These are phyloP conservation scores for Hydrozoanthus tunicans DNA, from an alignment of 64 coral and sea anemone genomes.

Conservation along the genomic window DNA sequence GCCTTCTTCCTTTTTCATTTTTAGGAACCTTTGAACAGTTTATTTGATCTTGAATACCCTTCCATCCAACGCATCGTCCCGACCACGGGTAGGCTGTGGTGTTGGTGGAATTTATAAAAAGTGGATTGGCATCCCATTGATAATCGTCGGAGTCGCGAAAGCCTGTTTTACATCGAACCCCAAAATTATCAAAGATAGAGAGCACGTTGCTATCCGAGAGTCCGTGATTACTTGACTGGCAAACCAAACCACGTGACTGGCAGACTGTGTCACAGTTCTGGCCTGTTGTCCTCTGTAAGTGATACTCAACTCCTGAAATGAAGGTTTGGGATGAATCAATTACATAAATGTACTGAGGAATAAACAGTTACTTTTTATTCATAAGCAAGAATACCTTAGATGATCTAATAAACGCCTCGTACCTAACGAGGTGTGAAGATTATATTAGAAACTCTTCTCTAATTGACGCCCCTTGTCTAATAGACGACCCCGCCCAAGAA, in stretches of 20 bases:
- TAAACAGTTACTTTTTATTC: too few species aligned
- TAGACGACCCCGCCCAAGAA: too few species aligned
- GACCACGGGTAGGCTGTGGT: background rate
- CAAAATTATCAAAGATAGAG: conserved; percentile 11
- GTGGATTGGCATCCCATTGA: background rate
- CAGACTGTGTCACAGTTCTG: conserved; percentile 27
- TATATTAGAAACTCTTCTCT: too few species aligned
- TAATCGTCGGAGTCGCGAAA: conserved; percentile 10
- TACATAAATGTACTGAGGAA: too few species aligned
- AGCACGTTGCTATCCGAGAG: conserved; percentile 24
- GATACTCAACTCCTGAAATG: background rate
- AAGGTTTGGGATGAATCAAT: background rate
- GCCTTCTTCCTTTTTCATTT: background rate
- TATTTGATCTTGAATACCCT: background rate
- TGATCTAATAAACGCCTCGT: too few species aligned
- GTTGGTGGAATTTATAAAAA: conserved; percentile 10
- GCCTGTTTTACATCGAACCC: conserved; percentile 11
- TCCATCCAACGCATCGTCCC: conserved; percentile 17
- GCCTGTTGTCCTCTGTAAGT: background rate
- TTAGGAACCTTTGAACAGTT: background rate
- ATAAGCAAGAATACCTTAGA: too few species aligned
- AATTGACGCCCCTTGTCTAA: too few species aligned
- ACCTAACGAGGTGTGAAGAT: too few species aligned
- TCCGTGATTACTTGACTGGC: conserved; percentile 17
- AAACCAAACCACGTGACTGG: conserved; percentile 11